These are phyloP conservation scores for Ammodytes dubius DNA, from an alignment of 2,113 vertebrate genomes.

Conservation along the genomic window DNA sequence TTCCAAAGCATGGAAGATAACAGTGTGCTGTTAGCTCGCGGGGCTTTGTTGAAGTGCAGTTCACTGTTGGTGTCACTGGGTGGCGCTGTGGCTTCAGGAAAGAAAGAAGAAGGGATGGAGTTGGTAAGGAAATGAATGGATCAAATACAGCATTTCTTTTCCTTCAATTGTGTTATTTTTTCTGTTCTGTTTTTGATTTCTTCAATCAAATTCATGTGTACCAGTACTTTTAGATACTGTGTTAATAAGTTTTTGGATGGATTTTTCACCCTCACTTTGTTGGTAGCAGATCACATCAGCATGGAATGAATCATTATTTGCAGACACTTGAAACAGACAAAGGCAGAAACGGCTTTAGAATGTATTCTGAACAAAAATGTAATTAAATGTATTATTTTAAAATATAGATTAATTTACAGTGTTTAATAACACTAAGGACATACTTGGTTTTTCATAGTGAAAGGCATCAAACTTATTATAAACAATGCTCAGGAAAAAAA, in stretches of 20 bases:
- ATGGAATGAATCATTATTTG: not conserved
- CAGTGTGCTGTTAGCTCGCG: slow-evolving; percentile 78
- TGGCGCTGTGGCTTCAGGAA: slow-evolving; percentile 77
- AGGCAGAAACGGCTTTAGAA: no score
- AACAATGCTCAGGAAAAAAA: not conserved
- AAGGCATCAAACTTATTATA: not conserved
- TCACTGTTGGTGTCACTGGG: slow-evolving; percentile 87
- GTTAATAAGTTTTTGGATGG: not conserved
- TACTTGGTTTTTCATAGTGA: not conserved
- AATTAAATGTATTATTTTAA: not conserved
- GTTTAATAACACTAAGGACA: not conserved
- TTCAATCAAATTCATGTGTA: not conserved
- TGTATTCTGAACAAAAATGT: not conserved
- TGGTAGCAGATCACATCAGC: not conserved
- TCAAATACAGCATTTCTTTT: not conserved
- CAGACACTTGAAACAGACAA: not conserved
- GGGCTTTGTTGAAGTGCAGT: slow-evolving; percentile 83
- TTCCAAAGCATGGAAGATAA: slow-evolving; percentile 81
- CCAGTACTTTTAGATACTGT: not conserved
- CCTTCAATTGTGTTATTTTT: not conserved
- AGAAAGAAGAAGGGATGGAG: slow-evolving; percentile 85
- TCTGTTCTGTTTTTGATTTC: not conserved
- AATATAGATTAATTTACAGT: not conserved
- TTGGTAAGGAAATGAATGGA: slow-evolving; percentile 84
- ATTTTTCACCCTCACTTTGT: not conserved